phyloP scores from a whole-genome alignment of 1,140 invertebrate species.

The Arion vulgaris region DNA sequence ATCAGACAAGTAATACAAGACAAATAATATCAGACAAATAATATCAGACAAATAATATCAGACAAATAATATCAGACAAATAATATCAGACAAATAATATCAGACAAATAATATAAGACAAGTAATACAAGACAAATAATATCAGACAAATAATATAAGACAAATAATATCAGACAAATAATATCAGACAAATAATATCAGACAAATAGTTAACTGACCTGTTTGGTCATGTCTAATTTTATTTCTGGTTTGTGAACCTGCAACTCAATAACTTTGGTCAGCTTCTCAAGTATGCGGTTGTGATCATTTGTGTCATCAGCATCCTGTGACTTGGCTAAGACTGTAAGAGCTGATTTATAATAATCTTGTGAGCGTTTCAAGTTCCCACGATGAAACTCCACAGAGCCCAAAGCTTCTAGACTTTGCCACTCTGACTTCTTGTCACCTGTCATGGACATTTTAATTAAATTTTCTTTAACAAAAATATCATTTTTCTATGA shows the following conservation, averaged over 20 bases:
- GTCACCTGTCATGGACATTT: slow-evolving; percentile 30
- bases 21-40: no score
- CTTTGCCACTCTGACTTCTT: slow-evolving; percentile 34
- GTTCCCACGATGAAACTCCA: background rate
- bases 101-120: no score
- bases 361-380: slow-evolving; percentile 3
- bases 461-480: no score
- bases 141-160: no score
- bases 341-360: slow-evolving; percentile 11
- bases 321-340: background rate
- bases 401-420: slow-evolving; percentile 11
- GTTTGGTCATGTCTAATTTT: background rate
- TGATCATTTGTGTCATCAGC: background rate
- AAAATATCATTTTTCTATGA: no score
- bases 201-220: background rate
- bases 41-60: no score
- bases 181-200: no score
- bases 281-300: slow-evolving; percentile 14
- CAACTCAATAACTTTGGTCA: slow-evolving; percentile 15
- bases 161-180: no score
- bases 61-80: no score
- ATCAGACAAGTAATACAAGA: no score
- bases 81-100: no score
- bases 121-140: no score
- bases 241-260: background rate